A percentile compares a stretch with the other conserved stretches of the same genome.
Evolutionary conservation across 2,113 vertebrate genomes (phyloP).

Genomic region (Gymnobelideus leadbeateri): DNA sequence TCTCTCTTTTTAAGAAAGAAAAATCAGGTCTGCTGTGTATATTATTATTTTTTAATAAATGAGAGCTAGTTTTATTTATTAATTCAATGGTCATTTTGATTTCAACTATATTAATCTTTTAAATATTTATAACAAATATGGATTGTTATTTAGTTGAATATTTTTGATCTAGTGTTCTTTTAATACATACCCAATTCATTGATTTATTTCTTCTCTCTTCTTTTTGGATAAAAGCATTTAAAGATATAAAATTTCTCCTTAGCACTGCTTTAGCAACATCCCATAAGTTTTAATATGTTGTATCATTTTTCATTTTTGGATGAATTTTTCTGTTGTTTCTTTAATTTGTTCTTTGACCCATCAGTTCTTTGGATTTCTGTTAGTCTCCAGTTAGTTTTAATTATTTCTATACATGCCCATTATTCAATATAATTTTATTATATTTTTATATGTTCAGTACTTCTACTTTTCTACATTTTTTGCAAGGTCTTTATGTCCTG

Average conservation of each 20-base stretch:
- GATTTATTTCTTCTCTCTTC: neutral
- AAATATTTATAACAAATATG: neutral
- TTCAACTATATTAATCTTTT: neutral
- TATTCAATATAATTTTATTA: neutral
- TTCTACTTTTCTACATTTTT: neutral
- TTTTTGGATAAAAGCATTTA: neutral
- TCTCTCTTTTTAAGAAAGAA: neutral
- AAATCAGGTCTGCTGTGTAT: too few relatives aligned
- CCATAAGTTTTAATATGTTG: neutral
- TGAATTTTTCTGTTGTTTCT: neutral
- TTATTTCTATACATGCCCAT: neutral
- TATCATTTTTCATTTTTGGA: neutral
- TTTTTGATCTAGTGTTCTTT: neutral
- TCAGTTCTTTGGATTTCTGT: neutral
- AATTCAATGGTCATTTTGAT: neutral
- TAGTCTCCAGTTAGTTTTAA: neutral
- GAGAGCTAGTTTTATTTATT: neutral
- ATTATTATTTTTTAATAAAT: neutral
- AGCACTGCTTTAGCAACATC: neutral
- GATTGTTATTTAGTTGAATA: neutral
- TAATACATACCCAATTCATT: neutral
- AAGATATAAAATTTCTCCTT: neutral
- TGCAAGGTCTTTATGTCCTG: too few relatives aligned
- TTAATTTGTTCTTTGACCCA: conserved; percentile 4
- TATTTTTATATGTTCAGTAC: neutral